Evolutionary conservation across 2,113 vertebrate genomes (phyloP).

Genomic region (Athene noctua): DNA sequence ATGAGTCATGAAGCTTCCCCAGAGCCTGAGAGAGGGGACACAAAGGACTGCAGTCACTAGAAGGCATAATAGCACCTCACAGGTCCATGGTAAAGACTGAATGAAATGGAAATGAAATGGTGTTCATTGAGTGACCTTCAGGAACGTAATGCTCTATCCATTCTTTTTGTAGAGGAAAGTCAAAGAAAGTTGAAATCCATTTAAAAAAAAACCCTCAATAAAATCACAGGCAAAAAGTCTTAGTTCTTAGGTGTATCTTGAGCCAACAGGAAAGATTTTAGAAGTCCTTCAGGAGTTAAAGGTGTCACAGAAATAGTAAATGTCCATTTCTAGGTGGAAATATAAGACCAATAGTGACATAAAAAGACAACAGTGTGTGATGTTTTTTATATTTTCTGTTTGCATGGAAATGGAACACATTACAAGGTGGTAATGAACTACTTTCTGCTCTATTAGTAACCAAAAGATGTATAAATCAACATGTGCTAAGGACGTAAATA

Average conservation of each 20-base stretch:
- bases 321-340: not conserved
- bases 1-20: not conserved
- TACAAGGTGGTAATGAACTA: not conserved
- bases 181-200: not conserved
- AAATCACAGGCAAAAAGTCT: not conserved
- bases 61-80: not conserved
- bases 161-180: not conserved
- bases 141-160: not conserved
- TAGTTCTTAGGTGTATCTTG: not conserved
- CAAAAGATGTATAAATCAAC: not conserved
- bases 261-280: not conserved
- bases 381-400: not conserved
- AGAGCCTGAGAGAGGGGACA: not conserved
- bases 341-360: not conserved
- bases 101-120: not conserved
- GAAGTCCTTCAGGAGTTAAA: not conserved
- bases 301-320: not conserved
- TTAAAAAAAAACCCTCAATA: accelerated
- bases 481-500: not conserved
- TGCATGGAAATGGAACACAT: not conserved
- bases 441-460: not conserved
- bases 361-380: not conserved
- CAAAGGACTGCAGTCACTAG: not conserved
- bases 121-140: not conserved
- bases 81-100: not conserved